Base-by-base conservation (phyloP, 2,888 invertebrate species). In the Anoncus sp. region DNA sequence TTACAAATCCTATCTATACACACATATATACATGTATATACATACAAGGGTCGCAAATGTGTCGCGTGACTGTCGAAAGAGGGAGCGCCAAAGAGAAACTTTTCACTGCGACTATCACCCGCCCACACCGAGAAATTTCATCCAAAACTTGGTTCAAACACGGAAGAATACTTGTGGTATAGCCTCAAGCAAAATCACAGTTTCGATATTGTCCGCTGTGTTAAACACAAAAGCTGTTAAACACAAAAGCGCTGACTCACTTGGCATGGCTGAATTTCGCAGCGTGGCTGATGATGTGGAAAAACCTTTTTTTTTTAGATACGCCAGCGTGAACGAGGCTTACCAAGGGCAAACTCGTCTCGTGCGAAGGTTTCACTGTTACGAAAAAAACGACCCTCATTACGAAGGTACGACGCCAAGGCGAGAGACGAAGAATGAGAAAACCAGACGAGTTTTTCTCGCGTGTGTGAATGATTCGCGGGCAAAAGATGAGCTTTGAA, bases 11-110 rank as follows among this genome's bases (percentile, higher is more conserved):
- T 40, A 57, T 35, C 22, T n/a, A 9, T 51, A 51, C 10, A 12
- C 10, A n/a, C n/a, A n/a, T n/a, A n/a, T n/a, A n/a, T 10, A 10
- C 18, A 53, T 27, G 31, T 6, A 53, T 51, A 22, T 24, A 14
- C 16, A n/a, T 55, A 10, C 9, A 16, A 35, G n/a, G 22, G 53
- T 53, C n/a, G 40, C 27, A 51, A 18, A 16, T 38, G 20, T 59
- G 49, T 73, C 49, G 73, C 73, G 73, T 73, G 73, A 73, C 73
- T 65, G 47, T n/a, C 47, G 49, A 57, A 66, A 38, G 65, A 65
- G 47, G 65, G 57, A 59, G 73, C 38, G 62, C 71, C 49, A 38
- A 57, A 18, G 43, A 38, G 73, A 22, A 24, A 24, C 4, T 22
- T 72, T 65, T 65, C 73, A 73, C 47, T 49, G 40, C 27, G 55